Evolutionary conservation across 2,797 vertebrate genomes (phyloP).

Genomic region (Okamejei kenojei): DNA sequence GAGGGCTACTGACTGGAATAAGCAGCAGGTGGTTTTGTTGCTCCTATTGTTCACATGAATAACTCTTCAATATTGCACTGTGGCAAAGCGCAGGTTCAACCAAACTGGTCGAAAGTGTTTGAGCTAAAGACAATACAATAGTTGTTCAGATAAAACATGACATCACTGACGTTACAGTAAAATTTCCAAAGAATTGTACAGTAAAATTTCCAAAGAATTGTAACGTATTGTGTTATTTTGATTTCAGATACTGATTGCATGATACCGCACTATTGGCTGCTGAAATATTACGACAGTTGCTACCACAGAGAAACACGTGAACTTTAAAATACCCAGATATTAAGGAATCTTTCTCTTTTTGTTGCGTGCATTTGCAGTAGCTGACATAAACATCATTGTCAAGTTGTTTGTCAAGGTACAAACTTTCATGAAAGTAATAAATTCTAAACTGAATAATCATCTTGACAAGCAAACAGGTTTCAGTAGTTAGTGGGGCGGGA

Average conservation of each 20-base stretch:
- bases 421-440: neutral
- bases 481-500: neutral
- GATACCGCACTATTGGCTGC: neutral
- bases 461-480: neutral
- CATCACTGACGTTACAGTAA: no score
- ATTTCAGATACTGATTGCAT: neutral
- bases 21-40: no score
- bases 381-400: neutral
- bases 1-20: neutral
- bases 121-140: neutral
- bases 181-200: neutral
- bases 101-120: neutral
- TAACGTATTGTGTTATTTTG: neutral
- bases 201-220: neutral
- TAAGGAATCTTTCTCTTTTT: neutral
- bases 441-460: no score
- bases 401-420: neutral
- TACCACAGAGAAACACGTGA: no score
- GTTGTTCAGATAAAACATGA: no score
- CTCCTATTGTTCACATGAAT: neutral
- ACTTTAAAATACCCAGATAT: neutral
- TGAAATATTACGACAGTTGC: neutral
- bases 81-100: no score
- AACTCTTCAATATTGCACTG: neutral
- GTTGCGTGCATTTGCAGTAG: neutral